A percentile compares a stretch with the other conserved stretches of the same genome.
These are phyloP conservation scores for Polydrusus tereticollis DNA, from an alignment of 2,888 invertebrate species.

Conservation along the genomic window DNA sequence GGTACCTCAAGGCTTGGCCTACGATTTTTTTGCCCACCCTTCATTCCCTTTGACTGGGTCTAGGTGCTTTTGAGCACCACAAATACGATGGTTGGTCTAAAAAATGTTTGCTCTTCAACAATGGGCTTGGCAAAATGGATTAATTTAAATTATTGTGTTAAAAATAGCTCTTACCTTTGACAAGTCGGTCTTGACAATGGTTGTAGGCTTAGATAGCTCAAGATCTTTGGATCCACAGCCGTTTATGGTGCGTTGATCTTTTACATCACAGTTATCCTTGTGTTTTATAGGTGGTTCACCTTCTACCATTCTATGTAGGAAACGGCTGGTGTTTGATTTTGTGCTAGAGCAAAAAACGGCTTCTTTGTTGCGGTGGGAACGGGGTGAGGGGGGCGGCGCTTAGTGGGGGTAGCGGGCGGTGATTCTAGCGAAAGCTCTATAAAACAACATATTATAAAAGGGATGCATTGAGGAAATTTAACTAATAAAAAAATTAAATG, in stretches of 20 bases:
- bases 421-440: constrained; percentile 60
- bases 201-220: constrained; percentile 59
- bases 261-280: constrained; percentile 86
- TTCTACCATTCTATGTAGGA: constrained; percentile 89
- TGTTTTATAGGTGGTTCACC: constrained; percentile 85
- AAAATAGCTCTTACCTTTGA: constrained; percentile 38
- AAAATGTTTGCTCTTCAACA: constrained; percentile 10
- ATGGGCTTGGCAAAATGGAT: too few relatives aligned
- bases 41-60: constrained; percentile 70
- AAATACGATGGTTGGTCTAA: constrained; percentile 8
- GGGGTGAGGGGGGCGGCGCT: constrained; percentile 59
- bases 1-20: constrained; percentile 21
- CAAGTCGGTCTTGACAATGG: constrained; percentile 38
- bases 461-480: too few relatives aligned
- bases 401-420: constrained; percentile 63
- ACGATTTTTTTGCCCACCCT: constrained; percentile 62
- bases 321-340: constrained; percentile 52
- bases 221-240: constrained; percentile 81
- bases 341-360: constrained; percentile 31
- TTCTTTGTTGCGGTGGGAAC: constrained; percentile 33
- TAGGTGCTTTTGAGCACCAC: constrained; percentile 51
- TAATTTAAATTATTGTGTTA: too few relatives aligned
- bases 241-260: constrained; percentile 84
- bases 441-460: constrained; percentile 50
- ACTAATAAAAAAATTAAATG: too few relatives aligned